Evolutionary conservation across 2,113 vertebrate genomes (phyloP).

Genomic region (Coptodon bakossiorum): DNA sequence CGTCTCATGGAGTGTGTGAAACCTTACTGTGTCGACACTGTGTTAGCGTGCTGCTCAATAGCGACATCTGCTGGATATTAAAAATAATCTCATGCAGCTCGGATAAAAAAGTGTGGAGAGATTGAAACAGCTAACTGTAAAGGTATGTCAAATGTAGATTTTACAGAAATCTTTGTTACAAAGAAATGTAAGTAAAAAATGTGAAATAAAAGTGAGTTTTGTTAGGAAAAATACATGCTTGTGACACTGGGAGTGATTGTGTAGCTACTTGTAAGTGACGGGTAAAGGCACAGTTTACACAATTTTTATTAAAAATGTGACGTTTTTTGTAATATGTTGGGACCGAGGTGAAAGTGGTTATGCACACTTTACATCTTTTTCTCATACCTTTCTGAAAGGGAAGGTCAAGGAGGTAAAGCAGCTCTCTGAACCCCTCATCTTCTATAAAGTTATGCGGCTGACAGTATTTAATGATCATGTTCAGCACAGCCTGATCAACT

Average conservation of each 20-base stretch:
- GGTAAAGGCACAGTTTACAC: neutral
- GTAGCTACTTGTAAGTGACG: fast-evolving
- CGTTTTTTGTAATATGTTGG: neutral
- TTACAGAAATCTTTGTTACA: neutral
- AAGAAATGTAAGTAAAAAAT: neutral
- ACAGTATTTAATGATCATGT: neutral
- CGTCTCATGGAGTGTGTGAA: neutral
- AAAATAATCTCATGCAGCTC: neutral
- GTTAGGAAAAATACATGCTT: neutral
- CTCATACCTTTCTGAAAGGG: neutral
- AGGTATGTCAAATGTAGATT: neutral
- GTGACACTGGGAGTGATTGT: fast-evolving
- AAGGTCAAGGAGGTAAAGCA: neutral
- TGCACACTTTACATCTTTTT: neutral
- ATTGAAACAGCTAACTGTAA: neutral
- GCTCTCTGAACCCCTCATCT: neutral
- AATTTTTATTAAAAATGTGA: fast-evolving
- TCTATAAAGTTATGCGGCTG: neutral
- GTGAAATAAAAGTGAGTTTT: neutral
- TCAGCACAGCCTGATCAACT: neutral
- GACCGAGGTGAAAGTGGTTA: neutral
- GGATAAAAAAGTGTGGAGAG: fast-evolving
- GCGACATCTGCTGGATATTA: neutral
- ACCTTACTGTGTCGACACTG: neutral
- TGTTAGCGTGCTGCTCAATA: neutral